phyloP scores from a whole-genome alignment of 2,113 vertebrate genomes.

The Laticauda laticaudata region DNA sequence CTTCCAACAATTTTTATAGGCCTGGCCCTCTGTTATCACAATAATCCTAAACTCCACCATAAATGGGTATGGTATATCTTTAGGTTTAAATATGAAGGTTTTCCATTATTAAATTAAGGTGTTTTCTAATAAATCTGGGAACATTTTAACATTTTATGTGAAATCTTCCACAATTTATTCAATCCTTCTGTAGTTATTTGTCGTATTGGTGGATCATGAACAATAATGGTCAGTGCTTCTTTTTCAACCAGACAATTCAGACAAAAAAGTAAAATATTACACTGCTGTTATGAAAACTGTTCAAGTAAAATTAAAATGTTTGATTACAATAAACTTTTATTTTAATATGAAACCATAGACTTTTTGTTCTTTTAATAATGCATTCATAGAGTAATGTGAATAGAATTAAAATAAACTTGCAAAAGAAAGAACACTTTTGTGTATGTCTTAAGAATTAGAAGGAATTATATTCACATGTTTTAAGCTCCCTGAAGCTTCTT shows the following conservation, averaged over 20 bases:
- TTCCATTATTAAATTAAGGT: not conserved
- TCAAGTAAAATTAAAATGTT: not conserved
- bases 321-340: conserved; percentile 10
- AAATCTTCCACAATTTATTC: not conserved
- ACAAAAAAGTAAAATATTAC: not conserved
- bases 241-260: not conserved
- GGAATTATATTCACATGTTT: conserved; percentile 63
- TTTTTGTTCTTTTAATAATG: conserved; percentile 52
- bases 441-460: conserved; percentile 53
- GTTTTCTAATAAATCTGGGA: not conserved
- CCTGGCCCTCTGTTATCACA: not conserved
- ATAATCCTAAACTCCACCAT: not conserved
- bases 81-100: not conserved
- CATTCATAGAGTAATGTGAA: conserved; percentile 58
- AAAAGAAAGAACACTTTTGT: conserved; percentile 60
- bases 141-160: not conserved
- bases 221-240: not conserved
- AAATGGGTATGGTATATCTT: not conserved
- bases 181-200: not conserved
- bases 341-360: conserved; percentile 50
- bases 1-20: not conserved
- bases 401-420: conserved; percentile 46
- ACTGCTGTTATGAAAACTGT: not conserved
- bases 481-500: conserved; percentile 56
- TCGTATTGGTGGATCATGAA: not conserved